Percentiles rank a stretch among this genome's conserved stretches.
These are phyloP conservation scores for Deladenus siricidicola DNA, from an alignment of 2,888 invertebrate species.

Conservation along the genomic window DNA sequence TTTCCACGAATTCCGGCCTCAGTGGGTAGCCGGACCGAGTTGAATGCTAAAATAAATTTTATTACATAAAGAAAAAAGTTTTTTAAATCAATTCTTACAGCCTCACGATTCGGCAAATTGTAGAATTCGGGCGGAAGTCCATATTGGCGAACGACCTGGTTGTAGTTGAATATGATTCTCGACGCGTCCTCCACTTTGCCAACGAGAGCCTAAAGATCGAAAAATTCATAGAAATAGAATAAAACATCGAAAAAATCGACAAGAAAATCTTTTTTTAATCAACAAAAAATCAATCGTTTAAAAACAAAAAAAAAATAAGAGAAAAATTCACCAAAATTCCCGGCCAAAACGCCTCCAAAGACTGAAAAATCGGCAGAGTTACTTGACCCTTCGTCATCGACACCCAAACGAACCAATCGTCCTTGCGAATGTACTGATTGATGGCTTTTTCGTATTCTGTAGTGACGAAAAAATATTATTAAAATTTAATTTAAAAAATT, in stretches of 20 bases:
- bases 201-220: conserved; percentile 56
- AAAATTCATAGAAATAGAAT: background rate
- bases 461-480: background rate
- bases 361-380: conserved; percentile 93
- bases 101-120: conserved; percentile 67
- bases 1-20: conserved; percentile 89
- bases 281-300: background rate
- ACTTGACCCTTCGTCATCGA: conserved; percentile 94
- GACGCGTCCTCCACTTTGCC: conserved; percentile 83
- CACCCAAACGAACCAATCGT: conserved; percentile 98
- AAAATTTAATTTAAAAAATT: background rate
- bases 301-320: background rate
- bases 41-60: background rate
- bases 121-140: conserved; percentile 97
- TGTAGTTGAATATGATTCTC: conserved; percentile 79
- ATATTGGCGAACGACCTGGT: conserved; percentile 90
- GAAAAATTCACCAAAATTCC: conserved; percentile 65
- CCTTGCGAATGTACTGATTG: conserved; percentile 66
- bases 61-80: background rate
- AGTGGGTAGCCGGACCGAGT: conserved; percentile 83
- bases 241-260: too few species aligned
- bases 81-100: conserved; percentile 24
- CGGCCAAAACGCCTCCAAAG: conserved; percentile 96
- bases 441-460: conserved; percentile 57
- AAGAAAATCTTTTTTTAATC: background rate